A percentile compares a stretch with the other conserved stretches of the same genome.
Evolutionary conservation across 2,797 vertebrate species (phyloP).

Genomic region (Champsocephalus gunnari): DNA sequence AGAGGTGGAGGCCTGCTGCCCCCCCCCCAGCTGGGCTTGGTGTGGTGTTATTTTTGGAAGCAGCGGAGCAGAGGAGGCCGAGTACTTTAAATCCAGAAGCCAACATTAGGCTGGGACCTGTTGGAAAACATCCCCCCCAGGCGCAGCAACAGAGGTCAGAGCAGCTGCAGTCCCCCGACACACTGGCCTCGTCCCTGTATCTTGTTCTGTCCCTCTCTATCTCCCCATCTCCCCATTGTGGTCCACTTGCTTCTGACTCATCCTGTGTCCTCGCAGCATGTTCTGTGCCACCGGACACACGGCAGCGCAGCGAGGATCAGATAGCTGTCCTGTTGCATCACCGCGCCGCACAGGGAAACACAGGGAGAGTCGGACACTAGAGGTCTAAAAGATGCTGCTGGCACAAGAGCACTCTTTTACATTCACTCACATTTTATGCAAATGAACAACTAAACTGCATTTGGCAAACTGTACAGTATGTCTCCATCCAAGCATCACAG

Average conservation of each 20-base stretch:
- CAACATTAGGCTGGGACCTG: constrained; percentile 76
- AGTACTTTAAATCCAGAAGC: constrained; percentile 74
- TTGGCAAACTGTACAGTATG: constrained; percentile 17
- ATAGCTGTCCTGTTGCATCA: constrained; percentile 72
- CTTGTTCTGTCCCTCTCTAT: constrained; percentile 54
- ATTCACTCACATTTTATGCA: constrained; percentile 46
- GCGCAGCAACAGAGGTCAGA: constrained; percentile 64
- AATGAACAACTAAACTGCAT: constrained; percentile 21
- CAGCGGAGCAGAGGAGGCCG: constrained; percentile 46
- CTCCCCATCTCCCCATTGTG: constrained; percentile 52
- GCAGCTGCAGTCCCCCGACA: constrained; percentile 60
- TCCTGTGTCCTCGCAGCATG: constrained; percentile 69
- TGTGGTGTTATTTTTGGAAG: constrained; percentile 64
- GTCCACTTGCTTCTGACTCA: constrained; percentile 73
- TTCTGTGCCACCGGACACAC: constrained; percentile 73
- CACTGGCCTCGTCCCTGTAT: constrained; percentile 64
- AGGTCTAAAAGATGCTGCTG: constrained; percentile 12
- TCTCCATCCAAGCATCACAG: constrained; percentile 38
- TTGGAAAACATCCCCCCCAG: constrained; percentile 69
- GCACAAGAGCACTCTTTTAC: constrained; percentile 17
- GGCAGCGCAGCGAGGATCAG: constrained; percentile 67
- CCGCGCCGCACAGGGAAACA: constrained; percentile 25
- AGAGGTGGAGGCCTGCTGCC: constrained; percentile 33
- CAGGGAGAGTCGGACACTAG: constrained; percentile 18
- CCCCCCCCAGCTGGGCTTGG: constrained; percentile 49